phyloP scores from a whole-genome alignment of 2,888 invertebrate species.

The Yponomeuta evonymella region DNA sequence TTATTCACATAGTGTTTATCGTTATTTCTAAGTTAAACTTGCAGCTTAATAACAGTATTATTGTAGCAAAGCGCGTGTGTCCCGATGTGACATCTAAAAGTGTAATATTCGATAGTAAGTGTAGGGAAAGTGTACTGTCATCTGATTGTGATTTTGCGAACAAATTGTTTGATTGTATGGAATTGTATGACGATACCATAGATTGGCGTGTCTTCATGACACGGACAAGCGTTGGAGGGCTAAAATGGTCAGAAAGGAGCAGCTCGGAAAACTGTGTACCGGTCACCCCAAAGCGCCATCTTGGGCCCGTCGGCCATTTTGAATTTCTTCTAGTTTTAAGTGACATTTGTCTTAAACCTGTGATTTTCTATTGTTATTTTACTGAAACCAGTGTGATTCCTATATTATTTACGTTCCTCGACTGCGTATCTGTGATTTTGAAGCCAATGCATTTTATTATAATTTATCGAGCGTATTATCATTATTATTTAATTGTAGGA shows the following conservation, averaged over 20 bases:
- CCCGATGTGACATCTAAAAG: constrained; percentile 28
- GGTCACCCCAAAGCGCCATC: constrained; percentile 19
- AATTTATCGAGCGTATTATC: not conserved
- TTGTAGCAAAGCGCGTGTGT: constrained; percentile 23
- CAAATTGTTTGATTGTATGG: constrained; percentile 14
- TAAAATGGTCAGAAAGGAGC: constrained; percentile 15
- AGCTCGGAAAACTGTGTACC: not conserved
- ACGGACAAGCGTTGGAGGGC: constrained; percentile 28
- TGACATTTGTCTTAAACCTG: constrained; percentile 53
- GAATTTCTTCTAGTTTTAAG: constrained; percentile 56
- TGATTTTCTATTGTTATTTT: constrained; percentile 65
- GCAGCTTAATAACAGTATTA: constrained; percentile 48
- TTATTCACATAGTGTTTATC: constrained; percentile 23
- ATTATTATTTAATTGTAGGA: not conserved
- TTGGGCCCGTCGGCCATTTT: constrained; percentile 31
- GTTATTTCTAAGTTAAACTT: constrained; percentile 21
- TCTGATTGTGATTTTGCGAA: constrained; percentile 8
- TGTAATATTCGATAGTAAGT: constrained; percentile 7
- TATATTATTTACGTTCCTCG: constrained; percentile 53
- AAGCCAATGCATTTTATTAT: constrained; percentile 52
- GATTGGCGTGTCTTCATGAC: constrained; percentile 15
- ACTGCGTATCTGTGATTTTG: constrained; percentile 59
- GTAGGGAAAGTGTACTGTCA: constrained; percentile 16
- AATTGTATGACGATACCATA: constrained; percentile 16
- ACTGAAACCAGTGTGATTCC: constrained; percentile 52